Evolutionary conservation across 2,888 invertebrate species (phyloP).

Genomic region (Amphipoea lucens): DNA sequence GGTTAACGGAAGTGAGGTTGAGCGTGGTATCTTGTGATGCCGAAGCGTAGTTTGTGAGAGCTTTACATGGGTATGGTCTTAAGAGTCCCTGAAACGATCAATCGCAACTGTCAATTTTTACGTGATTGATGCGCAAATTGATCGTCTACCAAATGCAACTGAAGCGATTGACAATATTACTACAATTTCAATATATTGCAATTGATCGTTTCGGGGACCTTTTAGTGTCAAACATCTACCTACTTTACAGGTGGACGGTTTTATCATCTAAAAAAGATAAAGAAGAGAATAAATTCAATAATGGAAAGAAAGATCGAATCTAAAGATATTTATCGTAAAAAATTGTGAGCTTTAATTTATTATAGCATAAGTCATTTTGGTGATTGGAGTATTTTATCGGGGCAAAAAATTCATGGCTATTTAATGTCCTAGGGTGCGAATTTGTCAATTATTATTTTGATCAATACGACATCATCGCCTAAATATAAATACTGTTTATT

Average conservation of each 20-base stretch:
- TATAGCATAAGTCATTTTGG: not conserved
- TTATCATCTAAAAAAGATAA: not conserved
- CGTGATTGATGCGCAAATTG: not conserved
- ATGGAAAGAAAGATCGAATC: not conserved
- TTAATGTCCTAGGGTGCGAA: not conserved
- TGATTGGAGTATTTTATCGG: not conserved
- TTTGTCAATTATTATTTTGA: not conserved
- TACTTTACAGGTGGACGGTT: not conserved
- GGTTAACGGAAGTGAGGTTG: constrained; percentile 21
- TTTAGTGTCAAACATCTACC: not conserved
- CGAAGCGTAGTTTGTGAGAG: not conserved
- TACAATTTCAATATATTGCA: not conserved
- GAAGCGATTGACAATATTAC: not conserved
- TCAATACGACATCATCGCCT: not conserved
- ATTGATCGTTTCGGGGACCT: not conserved
- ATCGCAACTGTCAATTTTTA: not conserved
- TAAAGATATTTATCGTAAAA: not conserved
- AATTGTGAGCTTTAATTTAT: not conserved
- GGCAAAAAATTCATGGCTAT: not conserved
- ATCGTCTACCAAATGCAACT: not conserved
- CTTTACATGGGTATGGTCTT: too few species aligned
- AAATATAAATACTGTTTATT: not conserved
- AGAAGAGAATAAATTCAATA: not conserved
- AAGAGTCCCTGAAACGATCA: not conserved
- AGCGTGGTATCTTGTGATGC: constrained; percentile 1